Evolutionary conservation across 2,888 invertebrate genomes (phyloP).

Genomic region (Melanostoma mellinum): DNA sequence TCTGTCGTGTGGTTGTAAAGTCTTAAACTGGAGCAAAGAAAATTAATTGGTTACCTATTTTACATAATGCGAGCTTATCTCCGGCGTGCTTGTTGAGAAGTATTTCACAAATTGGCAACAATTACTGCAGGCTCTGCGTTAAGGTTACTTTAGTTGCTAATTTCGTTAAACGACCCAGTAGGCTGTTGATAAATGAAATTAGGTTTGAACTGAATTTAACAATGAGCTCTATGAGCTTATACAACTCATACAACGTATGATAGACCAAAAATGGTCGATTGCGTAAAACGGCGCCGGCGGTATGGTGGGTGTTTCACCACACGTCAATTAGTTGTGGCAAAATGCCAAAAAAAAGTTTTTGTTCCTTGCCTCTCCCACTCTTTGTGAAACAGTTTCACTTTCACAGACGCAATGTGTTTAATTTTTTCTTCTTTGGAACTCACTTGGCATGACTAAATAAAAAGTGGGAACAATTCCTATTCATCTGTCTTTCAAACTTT

Average conservation of each 20-base stretch:
- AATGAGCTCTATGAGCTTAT: neutral
- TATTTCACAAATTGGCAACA: slow-evolving; percentile 50
- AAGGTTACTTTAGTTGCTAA: slow-evolving; percentile 31
- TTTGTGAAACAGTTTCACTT: slow-evolving; percentile 58
- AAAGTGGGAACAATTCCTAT: slow-evolving; percentile 41
- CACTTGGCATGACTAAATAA: slow-evolving; percentile 49
- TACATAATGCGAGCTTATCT: slow-evolving; percentile 78
- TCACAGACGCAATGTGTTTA: slow-evolving; percentile 39
- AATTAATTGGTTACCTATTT: slow-evolving; percentile 80
- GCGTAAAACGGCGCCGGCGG: slow-evolving; percentile 18
- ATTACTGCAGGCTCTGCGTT: slow-evolving; percentile 44
- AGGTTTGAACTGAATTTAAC: slow-evolving; percentile 5
- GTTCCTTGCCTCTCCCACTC: slow-evolving; percentile 30
- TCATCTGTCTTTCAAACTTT: slow-evolving; percentile 47
- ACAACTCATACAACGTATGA: neutral
- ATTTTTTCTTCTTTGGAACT: slow-evolving; percentile 21
- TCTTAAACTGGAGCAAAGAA: slow-evolving; percentile 80
- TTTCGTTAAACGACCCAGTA: slow-evolving; percentile 23
- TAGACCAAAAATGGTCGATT: neutral
- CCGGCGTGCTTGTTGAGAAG: slow-evolving; percentile 49
- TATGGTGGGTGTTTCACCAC: slow-evolving; percentile 10
- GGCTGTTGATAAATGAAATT: slow-evolving; percentile 23
- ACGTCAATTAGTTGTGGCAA: slow-evolving; percentile 44
- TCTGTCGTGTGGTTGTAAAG: slow-evolving; percentile 11
- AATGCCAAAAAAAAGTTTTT: slow-evolving; percentile 38